phyloP scores from a whole-genome alignment of 2,113 vertebrate species.

The Columbina picui region DNA sequence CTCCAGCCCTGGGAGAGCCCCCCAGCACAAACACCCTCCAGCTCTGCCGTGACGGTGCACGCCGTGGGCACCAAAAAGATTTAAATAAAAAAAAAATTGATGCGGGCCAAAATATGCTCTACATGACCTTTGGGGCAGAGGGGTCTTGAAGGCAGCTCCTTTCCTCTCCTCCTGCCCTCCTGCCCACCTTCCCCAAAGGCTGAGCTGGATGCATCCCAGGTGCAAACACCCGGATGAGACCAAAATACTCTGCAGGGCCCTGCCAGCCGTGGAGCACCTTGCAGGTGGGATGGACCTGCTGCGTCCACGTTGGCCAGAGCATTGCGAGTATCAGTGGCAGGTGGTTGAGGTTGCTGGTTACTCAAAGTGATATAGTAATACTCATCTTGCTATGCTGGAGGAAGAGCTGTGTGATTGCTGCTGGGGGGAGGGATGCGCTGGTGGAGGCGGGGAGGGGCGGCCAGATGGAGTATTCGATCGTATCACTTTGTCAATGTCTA shows the following conservation, averaged over 20 bases:
- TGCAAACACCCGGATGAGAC: neutral
- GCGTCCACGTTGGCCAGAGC: constrained; percentile 65
- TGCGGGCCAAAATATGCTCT: neutral
- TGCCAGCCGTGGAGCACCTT: constrained; percentile 54
- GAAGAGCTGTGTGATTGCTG: constrained; percentile 75
- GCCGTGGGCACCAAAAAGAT: neutral
- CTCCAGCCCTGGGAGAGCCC: neutral
- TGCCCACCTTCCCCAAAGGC: constrained; percentile 15
- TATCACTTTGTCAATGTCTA: constrained; percentile 92
- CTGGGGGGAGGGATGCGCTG: constrained; percentile 79
- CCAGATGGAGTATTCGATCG: constrained; percentile 93
- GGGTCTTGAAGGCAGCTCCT: constrained; percentile 23
- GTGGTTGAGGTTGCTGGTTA: constrained; percentile 92
- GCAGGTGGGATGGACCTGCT: constrained; percentile 64
- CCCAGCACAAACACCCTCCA: neutral
- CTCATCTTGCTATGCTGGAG: constrained; percentile 90
- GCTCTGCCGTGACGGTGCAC: neutral
- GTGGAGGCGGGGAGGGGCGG: constrained; percentile 75
- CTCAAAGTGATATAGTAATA: constrained; percentile 97
- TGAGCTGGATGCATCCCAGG: neutral
- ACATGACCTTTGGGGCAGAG: constrained; percentile 29
- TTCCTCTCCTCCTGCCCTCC: constrained; percentile 24
- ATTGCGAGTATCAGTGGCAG: constrained; percentile 66
- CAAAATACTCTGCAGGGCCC: constrained; percentile 66
- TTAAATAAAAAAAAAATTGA: neutral